These are phyloP conservation scores for Coregonus clupeaformis DNA, from an alignment of 2,113 vertebrate genomes.

Conservation along the genomic window DNA sequence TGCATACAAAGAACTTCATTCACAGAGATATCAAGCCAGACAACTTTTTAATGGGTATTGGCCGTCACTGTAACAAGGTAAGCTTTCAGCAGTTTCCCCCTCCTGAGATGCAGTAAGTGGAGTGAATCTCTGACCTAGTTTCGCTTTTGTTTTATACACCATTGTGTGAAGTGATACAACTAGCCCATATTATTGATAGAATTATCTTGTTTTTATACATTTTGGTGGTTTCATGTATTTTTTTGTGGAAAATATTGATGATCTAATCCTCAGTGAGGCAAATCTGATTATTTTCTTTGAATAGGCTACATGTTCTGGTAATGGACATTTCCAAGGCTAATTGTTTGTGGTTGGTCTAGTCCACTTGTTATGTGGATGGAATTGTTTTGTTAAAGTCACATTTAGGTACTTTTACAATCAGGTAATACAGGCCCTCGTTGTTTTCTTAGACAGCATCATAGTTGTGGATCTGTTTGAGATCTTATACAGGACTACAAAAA, in stretches of 20 bases:
- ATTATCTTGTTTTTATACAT: not conserved
- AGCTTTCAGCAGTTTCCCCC: conserved; percentile 59
- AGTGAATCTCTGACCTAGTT: not conserved
- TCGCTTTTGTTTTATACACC: not conserved
- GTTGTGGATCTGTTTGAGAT: not conserved
- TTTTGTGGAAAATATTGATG: not conserved
- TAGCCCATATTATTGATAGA: not conserved
- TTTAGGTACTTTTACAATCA: not conserved
- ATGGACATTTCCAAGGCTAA: not conserved
- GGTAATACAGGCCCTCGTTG: not conserved
- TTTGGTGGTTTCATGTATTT: not conserved
- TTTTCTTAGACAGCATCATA: not conserved
- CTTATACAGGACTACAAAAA: conserved; percentile 10
- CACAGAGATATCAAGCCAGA: conserved; percentile 99
- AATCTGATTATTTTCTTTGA: not conserved
- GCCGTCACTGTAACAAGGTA: conserved; percentile 99
- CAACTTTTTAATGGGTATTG: conserved; percentile 99
- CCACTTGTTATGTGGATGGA: not conserved
- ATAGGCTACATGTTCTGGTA: not conserved
- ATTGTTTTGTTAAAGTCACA: conserved; percentile 2
- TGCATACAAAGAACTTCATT: conserved; percentile 99
- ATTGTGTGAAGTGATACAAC: not conserved
- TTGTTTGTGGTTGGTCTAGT: not conserved
- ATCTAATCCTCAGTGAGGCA: not conserved
- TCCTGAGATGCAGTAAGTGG: not conserved